Base-by-base conservation (phyloP, 2,888 invertebrate species). In the Drosophila ezoana region DNA sequence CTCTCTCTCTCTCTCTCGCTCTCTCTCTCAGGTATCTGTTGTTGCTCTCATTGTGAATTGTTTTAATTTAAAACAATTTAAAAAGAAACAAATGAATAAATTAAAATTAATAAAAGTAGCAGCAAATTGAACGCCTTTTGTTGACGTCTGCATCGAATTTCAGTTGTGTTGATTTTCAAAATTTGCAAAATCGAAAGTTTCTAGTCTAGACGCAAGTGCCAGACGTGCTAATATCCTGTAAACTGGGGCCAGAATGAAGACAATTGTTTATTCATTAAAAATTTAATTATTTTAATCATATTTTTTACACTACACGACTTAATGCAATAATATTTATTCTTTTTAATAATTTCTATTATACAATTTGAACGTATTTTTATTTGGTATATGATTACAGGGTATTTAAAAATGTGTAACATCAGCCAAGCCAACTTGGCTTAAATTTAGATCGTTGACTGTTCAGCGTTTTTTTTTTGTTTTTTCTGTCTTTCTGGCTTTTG, bases 101-200 rank as follows among this genome's bases (percentile, higher is more conserved):
- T 28, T 44, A 44, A 20, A 14, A n/a, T 14, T 23, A n/a, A 23
- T 49, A 38, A 40, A 51, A 45, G 41, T 56, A 41, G 32, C 45
- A 35, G 37, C 23, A 45, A 59, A 45, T 32, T 37, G 45, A 23
- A 23, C 28, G 59, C 23, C 59, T 64, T 59, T 59, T 51, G 45
- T 59, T 57, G 20, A 47, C 47, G 52, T 8, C 52, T 64, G 59
- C 43, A 59, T 64, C 38, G 59, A 51, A 52, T 64, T 65, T 65
- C 41, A 61, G 37, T 32, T 20, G 48, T 32, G 40, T 49, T 53
- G 53, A 52, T 54, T 47, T 54, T 41, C 38, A 56, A 28, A 23
- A 38, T 54, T 54, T 40, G 32, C 28, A 44, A 40, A 38, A 47
- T 20, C 38, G 18, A 10, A 4, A 10, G 10, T 3, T 16, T 10